A percentile compares a stretch with the other conserved stretches of the same genome.
These are phyloP conservation scores for Doris montereyensis DNA, from an alignment of 2,888 invertebrate genomes.

Conservation along the genomic window DNA sequence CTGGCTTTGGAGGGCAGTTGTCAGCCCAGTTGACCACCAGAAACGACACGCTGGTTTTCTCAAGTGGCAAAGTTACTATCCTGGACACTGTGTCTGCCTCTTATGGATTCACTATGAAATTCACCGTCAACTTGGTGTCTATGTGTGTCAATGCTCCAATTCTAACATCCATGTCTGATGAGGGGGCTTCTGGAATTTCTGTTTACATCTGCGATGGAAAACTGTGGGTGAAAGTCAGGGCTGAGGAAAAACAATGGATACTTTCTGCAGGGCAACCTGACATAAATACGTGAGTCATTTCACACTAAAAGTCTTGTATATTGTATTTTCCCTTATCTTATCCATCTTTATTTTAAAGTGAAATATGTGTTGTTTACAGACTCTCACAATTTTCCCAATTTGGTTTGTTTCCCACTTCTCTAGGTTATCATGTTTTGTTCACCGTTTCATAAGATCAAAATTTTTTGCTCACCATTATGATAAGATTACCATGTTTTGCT, in stretches of 20 bases:
- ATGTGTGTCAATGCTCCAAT: slow-evolving; percentile 44
- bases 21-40: slow-evolving; percentile 30
- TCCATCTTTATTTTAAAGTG: too few relatives aligned
- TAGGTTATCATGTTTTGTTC: too few relatives aligned
- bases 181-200: slow-evolving; percentile 41
- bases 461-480: too few relatives aligned
- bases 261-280: slow-evolving; percentile 32
- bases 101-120: slow-evolving; percentile 47
- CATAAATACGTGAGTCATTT: slow-evolving; percentile 29
- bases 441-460: too few relatives aligned
- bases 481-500: too few relatives aligned
- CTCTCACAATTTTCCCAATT: too few relatives aligned
- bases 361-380: too few relatives aligned
- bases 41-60: slow-evolving; percentile 26
- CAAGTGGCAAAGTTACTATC: slow-evolving; percentile 41
- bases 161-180: slow-evolving; percentile 42
- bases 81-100: slow-evolving; percentile 45
- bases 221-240: slow-evolving; percentile 42
- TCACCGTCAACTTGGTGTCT: slow-evolving; percentile 41
- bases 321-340: too few relatives aligned
- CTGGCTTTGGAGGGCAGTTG: slow-evolving; percentile 45
- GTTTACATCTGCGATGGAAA: slow-evolving; percentile 43
- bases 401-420: too few relatives aligned
- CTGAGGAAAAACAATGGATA: slow-evolving; percentile 43
- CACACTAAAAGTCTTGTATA: too few relatives aligned